Evolutionary conservation across 2,888 invertebrate species (phyloP), one percentile per base, ranked within the genome.

Genomic region (Conistra vaccinii): DNA sequence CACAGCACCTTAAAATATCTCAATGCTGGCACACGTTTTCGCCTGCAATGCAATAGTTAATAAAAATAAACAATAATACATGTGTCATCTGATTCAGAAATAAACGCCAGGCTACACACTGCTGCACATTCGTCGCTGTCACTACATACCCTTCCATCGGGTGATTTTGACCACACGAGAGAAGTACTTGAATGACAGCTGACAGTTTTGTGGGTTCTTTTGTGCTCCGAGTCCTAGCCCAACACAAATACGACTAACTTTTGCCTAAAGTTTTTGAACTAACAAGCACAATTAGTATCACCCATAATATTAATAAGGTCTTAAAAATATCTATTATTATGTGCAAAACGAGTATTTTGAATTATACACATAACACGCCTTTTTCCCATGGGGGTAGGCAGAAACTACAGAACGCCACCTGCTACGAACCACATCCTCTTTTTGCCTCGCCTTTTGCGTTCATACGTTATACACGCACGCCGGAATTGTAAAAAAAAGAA

Each of bases 11-110:
- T 69, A 35, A 76, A 53, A 76, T 69, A 77, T 77, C 60, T 76
- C 60, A 61, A 53, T 53, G 53, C 69, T 76, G 60, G 42, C 77
- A 68, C 58, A 77, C 23, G 60, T 53, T 61, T 77, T 53, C 35
- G 60, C 42, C 26, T 60, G 66, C 39, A 57, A 66, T 68, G 66
- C 48, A 75, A 51, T 58, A 35, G 51, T 53, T 60, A 68, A 29
- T 68, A 76, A 76, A 76, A 76, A 60, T 76, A 53, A 76, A 76
- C 67, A 68, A 76, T 29, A 53, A 67, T 35, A 26, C 65, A 48
- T 76, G 74, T 57, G 76, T 66, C 76, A 53, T 55, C 35, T 29
- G 53, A 48, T 62, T 55, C 48, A 61, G 39, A 76, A 77, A 77
- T 69, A 76, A 77, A 68, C 35, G 20, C 10, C 57, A 17, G 62